Conservation (phyloP, 2,888 invertebrate genomes). For the Synergus laeviventris region DNA sequence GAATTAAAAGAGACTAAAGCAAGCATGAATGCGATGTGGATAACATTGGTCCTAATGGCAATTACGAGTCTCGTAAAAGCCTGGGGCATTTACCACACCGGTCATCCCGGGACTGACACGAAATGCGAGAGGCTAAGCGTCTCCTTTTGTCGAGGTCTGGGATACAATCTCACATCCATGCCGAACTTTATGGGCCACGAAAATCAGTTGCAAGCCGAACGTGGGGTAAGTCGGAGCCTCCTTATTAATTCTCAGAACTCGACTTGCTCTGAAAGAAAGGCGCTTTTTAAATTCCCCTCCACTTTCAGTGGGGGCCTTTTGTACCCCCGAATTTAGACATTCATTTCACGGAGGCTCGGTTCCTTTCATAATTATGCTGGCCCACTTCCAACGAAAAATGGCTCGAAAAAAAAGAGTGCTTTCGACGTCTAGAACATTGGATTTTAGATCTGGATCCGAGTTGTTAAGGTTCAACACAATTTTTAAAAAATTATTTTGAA, state of each 20-base stretch:
- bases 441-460: background rate
- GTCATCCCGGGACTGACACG: conserved; percentile 71
- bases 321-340: conserved; percentile 37
- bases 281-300: conserved; percentile 31
- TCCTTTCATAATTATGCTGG: conserved; percentile 31
- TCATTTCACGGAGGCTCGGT: conserved; percentile 30
- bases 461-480: no score
- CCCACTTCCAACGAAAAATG: conserved; percentile 15
- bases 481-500: no score
- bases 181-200: conserved; percentile 90
- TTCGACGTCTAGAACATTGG: background rate
- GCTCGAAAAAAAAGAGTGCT: background rate
- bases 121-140: conserved; percentile 89
- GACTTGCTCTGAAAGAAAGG: conserved; percentile 37
- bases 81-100: conserved; percentile 76
- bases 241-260: conserved; percentile 39
- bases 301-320: background rate
- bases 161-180: conserved; percentile 92
- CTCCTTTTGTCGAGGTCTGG: conserved; percentile 87
- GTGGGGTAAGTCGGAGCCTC: conserved; percentile 80
- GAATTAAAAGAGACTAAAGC: background rate
- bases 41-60: conserved; percentile 63
- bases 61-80: conserved; percentile 53
- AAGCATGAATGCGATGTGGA: conserved; percentile 62
- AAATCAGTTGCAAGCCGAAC: conserved; percentile 88